Percentiles rank a stretch among this genome's conserved stretches.
Conservation (phyloP, 2,113 vertebrate species). For the Rhagologus leucostigma region DNA sequence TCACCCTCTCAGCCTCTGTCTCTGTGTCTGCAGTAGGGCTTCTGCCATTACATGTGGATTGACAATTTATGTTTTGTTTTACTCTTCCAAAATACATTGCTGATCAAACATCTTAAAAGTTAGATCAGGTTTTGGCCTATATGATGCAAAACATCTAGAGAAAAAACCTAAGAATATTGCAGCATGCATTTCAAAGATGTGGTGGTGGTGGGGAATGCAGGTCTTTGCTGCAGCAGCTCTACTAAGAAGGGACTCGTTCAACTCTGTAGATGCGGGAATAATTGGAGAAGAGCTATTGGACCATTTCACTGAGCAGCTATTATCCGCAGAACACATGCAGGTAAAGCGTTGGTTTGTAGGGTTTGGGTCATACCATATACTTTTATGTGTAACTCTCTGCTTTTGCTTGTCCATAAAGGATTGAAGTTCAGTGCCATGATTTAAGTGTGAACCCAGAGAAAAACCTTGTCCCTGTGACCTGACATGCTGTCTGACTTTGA, state of each 20-base stretch:
- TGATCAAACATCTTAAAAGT: background rate
- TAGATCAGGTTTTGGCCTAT: background rate
- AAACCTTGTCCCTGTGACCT: background rate
- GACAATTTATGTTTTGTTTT: background rate
- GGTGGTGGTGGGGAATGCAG: background rate
- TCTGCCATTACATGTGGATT: background rate
- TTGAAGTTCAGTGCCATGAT: background rate
- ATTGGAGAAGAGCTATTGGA: background rate
- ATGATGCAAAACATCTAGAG: background rate
- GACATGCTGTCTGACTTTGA: fast-evolving
- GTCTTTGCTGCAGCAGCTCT: background rate
- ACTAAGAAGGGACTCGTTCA: background rate
- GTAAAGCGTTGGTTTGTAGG: background rate
- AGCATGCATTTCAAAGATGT: background rate
- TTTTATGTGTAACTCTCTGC: background rate
- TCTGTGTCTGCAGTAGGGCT: background rate
- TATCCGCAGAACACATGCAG: background rate
- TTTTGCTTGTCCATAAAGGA: background rate
- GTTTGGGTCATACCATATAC: background rate
- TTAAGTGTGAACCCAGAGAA: background rate
- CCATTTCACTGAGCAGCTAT: background rate
- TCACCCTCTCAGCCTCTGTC: background rate
- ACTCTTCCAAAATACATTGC: background rate
- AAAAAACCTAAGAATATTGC: background rate
- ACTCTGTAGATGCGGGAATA: background rate